Evolutionary conservation across 2,797 vertebrate genomes (phyloP), one percentile per base, ranked within the genome.

Genomic region (Anolis apletophallus): DNA sequence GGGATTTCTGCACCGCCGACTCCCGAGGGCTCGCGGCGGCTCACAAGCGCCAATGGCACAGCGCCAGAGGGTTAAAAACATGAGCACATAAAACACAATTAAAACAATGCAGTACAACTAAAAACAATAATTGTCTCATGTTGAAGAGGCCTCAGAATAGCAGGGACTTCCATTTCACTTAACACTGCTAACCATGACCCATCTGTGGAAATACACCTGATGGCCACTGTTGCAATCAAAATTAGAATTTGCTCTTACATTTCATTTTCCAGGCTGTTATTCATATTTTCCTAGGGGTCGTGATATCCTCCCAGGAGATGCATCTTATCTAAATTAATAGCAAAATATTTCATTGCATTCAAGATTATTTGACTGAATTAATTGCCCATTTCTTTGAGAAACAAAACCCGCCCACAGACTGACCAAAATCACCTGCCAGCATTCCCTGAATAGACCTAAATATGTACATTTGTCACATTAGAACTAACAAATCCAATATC

Each of bases 371-470:
- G 0, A 0, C 34, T 0, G 8, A 90, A 17, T 75, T 82, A 17
- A 83, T 64, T 83, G 80, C 50, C 0, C 3, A 84, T 83, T 81
- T 69, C 78, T 92, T 89, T 40, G 34, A 36, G 12, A 73, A 73
- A 84, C 83, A 84, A 79, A 93, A 88, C 29, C 75, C 40, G 69
- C 88, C 68, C 69, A 40, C 0, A 0, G 57, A 81, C 32, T 36
- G 21, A 12, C 55, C 76, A 80, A 85, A 93, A 88, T 87, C 57
- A 88, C 86, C 81, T 72, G 88, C 77, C 59, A 2, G 4, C 73
- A 67, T 83, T 72, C 85, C 88, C 81, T 59, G 46, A 14, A 19
- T 74, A 84, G 78, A 82, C 1, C 0, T 74, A 36, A 95, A 77
- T 85, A 80, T 12, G 46, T 75, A 40, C 59, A 68, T 81, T 52